phyloP scores from a whole-genome alignment of 2,888 invertebrate species.

The Thumatha senex region DNA sequence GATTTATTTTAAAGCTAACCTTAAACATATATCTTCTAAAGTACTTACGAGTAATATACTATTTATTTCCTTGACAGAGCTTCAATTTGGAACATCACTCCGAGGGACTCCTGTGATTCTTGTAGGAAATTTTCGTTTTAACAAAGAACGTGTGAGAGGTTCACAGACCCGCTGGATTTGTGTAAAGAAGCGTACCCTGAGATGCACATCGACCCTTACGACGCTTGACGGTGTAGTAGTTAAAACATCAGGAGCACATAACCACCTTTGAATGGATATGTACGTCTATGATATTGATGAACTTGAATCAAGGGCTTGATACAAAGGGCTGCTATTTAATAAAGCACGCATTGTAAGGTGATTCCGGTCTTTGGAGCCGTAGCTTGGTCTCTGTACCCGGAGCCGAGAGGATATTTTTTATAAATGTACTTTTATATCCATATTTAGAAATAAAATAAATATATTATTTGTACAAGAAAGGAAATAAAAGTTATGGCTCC shows the following conservation, averaged over 20 bases:
- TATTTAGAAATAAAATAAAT: no score
- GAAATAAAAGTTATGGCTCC: no score
- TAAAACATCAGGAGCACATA: slow-evolving; percentile 9
- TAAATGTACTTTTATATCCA: no score
- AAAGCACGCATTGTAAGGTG: no score
- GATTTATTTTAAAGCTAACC: not conserved
- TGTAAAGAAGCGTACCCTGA: slow-evolving; percentile 31
- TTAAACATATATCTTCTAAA: not conserved
- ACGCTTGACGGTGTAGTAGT: slow-evolving; percentile 32
- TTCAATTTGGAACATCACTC: slow-evolving; percentile 24
- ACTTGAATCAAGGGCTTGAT: no score
- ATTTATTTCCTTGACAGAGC: slow-evolving; percentile 9
- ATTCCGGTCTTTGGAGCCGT: no score
- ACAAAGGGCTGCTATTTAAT: no score
- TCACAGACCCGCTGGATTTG: slow-evolving; percentile 40
- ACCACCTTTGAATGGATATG: slow-evolving; percentile 15
- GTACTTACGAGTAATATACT: not conserved
- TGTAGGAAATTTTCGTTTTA: slow-evolving; percentile 29
- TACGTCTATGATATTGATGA: not conserved
- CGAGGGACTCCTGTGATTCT: slow-evolving; percentile 39
- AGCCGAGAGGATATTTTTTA: no score
- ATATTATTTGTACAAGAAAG: no score
- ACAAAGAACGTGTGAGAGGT: slow-evolving; percentile 24
- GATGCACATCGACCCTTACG: slow-evolving; percentile 37
- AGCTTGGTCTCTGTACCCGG: no score